Evolutionary conservation across 1,140 invertebrate genomes (phyloP).

Genomic region (Oncopeltus fasciatus): DNA sequence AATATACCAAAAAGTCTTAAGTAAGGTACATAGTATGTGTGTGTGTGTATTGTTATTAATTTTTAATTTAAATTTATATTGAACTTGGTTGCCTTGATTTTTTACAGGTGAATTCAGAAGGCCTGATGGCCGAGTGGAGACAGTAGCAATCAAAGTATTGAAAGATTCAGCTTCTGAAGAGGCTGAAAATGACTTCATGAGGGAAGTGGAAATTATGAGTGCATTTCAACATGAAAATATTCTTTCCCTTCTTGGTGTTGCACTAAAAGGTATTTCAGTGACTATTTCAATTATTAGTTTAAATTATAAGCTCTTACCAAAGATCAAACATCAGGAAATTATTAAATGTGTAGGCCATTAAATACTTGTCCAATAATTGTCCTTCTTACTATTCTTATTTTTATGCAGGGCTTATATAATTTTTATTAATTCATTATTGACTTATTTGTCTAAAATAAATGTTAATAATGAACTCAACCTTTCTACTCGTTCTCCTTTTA

Average conservation of each 20-base stretch:
- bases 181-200: slow-evolving; percentile 67
- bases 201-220: slow-evolving; percentile 83
- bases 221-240: slow-evolving; percentile 78
- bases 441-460: no score
- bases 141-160: slow-evolving; percentile 72
- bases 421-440: no score
- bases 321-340: no score
- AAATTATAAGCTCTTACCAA: no score
- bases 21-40: no score
- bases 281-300: not conserved
- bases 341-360: no score
- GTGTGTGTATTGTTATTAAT: not conserved
- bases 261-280: slow-evolving; percentile 45
- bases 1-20: no score
- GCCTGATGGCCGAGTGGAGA: slow-evolving; percentile 33
- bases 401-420: no score
- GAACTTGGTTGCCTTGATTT: not conserved
- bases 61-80: not conserved
- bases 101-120: slow-evolving; percentile 39
- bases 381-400: no score
- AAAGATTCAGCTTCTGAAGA: slow-evolving; percentile 69
- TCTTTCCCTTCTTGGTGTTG: slow-evolving; percentile 65
- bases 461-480: no score
- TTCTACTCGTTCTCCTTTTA: no score
- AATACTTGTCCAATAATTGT: no score